Conservation (phyloP, 2,113 vertebrate genomes). For the Chunga burmeisteri region DNA sequence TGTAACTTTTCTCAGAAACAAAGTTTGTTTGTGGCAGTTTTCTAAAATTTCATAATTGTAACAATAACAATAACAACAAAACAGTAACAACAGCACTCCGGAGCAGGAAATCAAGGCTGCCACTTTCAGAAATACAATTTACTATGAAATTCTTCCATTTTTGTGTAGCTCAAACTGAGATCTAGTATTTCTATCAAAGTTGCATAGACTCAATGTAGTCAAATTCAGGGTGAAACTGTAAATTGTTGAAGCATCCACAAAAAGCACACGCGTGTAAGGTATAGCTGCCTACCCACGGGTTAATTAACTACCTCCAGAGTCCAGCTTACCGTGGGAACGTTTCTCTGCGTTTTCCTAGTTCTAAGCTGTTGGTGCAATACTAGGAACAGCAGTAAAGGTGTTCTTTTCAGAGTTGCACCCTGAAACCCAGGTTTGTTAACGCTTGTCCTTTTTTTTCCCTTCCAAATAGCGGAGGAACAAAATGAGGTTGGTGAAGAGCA, state of each 20-base stretch:
- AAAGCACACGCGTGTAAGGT: not conserved
- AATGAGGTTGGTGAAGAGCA: not conserved
- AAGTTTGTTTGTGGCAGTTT: not conserved
- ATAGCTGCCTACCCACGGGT: not conserved
- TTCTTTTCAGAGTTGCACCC: not conserved
- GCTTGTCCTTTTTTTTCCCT: accelerated
- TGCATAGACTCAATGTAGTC: not conserved
- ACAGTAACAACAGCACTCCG: not conserved
- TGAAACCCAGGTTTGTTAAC: not conserved
- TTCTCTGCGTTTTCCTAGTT: not conserved
- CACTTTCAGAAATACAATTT: not conserved
- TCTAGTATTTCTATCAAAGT: not conserved
- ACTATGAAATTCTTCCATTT: not conserved
- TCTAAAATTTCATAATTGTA: not conserved
- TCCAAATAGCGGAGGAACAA: not conserved
- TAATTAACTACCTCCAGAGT: not conserved
- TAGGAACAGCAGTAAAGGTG: not conserved
- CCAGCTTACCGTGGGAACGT: accelerated
- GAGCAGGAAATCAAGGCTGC: not conserved
- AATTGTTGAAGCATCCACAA: not conserved
- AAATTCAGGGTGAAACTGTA: not conserved
- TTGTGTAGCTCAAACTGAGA: not conserved
- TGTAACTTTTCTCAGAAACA: not conserved
- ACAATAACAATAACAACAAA: not conserved
- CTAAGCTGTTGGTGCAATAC: not conserved